Conservation (phyloP, 2,797 vertebrate species). For the Lemur catta region DNA sequence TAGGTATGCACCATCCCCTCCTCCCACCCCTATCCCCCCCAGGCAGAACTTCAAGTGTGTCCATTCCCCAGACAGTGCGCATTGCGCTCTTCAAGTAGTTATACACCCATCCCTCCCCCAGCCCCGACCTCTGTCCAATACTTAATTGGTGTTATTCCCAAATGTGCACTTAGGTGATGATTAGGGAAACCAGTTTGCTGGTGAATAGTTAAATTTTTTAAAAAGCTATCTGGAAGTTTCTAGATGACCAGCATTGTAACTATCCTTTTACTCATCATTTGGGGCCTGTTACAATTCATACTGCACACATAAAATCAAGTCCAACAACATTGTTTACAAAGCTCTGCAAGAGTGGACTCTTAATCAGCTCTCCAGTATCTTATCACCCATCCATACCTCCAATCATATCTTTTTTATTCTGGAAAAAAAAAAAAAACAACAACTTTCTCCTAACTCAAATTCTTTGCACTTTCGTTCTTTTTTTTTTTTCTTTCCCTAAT, state of each 20-base stretch:
- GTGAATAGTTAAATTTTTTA: no score
- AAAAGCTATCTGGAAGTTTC: not conserved
- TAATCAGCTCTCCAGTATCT: not conserved
- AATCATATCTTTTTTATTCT: not conserved
- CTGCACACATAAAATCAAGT: not conserved
- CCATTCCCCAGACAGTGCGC: no score
- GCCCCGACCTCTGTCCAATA: no score
- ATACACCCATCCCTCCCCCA: no score
- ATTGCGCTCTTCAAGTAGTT: no score
- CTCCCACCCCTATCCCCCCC: no score
- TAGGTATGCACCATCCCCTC: no score
- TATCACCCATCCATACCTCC: no score
- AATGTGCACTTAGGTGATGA: no score
- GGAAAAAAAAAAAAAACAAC: not conserved
- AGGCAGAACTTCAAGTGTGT: no score
- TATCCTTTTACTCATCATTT: not conserved
- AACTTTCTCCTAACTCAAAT: not conserved
- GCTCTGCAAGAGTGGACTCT: not conserved
- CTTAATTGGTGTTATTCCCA: no score
- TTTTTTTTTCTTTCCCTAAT: not conserved
- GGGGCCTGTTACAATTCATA: not conserved
- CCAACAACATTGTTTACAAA: not conserved
- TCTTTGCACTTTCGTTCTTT: not conserved
- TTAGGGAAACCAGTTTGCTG: no score
- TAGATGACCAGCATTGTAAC: not conserved